Conservation (phyloP, 2,888 invertebrate genomes). For the Drosophila subquinaria region DNA sequence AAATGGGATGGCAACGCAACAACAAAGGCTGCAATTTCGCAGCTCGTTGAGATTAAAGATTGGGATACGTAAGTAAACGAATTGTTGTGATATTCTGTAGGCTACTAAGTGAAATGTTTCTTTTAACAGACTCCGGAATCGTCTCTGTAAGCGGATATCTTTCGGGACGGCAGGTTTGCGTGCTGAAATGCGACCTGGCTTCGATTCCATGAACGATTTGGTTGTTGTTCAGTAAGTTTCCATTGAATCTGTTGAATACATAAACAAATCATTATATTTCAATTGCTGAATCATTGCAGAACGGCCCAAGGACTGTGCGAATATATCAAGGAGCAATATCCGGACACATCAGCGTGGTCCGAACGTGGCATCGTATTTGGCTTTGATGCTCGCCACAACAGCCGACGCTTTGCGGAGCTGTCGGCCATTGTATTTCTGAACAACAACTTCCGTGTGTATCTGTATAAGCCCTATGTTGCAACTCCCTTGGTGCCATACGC, state of each 20-base stretch:
- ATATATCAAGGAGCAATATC: constrained; percentile 89
- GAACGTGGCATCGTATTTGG: constrained; percentile 94
- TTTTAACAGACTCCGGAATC: constrained; percentile 86
- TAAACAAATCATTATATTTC: neutral
- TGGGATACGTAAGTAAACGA: constrained; percentile 81
- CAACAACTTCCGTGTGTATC: constrained; percentile 91
- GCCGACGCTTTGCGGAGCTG: constrained; percentile 92
- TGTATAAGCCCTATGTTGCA: constrained; percentile 93
- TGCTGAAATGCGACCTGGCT: constrained; percentile 97
- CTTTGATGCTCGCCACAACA: constrained; percentile 96
- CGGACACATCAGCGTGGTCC: constrained; percentile 86
- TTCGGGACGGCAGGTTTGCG: constrained; percentile 98
- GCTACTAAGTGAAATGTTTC: neutral
- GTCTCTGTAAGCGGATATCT: constrained; percentile 90
- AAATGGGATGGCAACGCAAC: constrained; percentile 90
- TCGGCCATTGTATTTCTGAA: constrained; percentile 93
- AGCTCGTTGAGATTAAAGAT: constrained; percentile 87
- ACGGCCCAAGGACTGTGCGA: constrained; percentile 95
- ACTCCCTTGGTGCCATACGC: constrained; percentile 98
- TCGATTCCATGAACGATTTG: constrained; percentile 97
- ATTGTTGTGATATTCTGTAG: neutral
- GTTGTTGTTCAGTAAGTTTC: constrained; percentile 92
- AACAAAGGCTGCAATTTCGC: constrained; percentile 88
- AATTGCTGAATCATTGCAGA: constrained; percentile 49
- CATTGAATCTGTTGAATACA: neutral